Evolutionary conservation across 2,888 invertebrate species (phyloP).

Genomic region (Callosobruchus maculatus): DNA sequence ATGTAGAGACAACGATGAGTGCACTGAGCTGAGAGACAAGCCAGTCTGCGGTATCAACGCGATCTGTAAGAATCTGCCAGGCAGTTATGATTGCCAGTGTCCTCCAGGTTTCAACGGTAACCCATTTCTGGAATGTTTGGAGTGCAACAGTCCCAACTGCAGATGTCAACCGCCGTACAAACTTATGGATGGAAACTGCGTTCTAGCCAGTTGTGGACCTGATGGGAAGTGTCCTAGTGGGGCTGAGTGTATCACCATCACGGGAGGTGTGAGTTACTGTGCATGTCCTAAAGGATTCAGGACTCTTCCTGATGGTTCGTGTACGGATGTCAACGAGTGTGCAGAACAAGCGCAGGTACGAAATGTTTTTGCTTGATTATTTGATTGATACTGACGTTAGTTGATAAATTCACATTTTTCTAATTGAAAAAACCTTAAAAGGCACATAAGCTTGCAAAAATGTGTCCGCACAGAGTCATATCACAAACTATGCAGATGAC

Average conservation of each 20-base stretch:
- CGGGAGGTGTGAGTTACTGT: constrained; percentile 88
- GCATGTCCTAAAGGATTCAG: constrained; percentile 87
- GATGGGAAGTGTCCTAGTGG: constrained; percentile 79
- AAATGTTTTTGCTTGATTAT: neutral
- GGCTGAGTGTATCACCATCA: constrained; percentile 86
- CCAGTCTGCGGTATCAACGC: constrained; percentile 85
- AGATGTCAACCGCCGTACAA: constrained; percentile 86
- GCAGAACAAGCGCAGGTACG: constrained; percentile 63
- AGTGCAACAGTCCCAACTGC: constrained; percentile 79
- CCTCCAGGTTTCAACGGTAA: constrained; percentile 85
- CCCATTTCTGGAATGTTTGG: constrained; percentile 76
- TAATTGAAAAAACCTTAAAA: too few species aligned
- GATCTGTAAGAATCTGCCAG: constrained; percentile 87
- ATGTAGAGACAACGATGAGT: constrained; percentile 86
- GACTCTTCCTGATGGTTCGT: constrained; percentile 74
- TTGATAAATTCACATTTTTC: too few species aligned
- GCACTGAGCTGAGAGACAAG: constrained; percentile 68
- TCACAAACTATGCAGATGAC: too few species aligned
- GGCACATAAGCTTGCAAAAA: too few species aligned
- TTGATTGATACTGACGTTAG: too few species aligned
- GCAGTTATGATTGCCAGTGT: constrained; percentile 90
- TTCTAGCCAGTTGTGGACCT: constrained; percentile 77
- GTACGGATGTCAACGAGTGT: constrained; percentile 83
- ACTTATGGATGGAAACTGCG: constrained; percentile 78
- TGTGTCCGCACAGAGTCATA: too few species aligned